Evolutionary conservation across 2,113 vertebrate genomes (phyloP).

Genomic region (Malurus cyaneus): DNA sequence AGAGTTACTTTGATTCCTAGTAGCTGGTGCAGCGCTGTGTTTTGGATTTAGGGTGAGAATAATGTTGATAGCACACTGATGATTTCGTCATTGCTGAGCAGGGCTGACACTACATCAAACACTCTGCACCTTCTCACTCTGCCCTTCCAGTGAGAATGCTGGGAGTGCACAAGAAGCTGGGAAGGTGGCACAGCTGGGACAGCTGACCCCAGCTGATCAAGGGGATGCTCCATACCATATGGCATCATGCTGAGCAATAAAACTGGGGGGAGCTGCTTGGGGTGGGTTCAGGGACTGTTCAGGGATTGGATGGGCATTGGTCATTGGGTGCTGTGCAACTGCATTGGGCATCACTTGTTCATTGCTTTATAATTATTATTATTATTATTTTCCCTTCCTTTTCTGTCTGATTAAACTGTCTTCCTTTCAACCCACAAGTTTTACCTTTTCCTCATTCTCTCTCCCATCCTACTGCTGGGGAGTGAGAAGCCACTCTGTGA

Average conservation of each 20-base stretch:
- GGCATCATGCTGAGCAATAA: background rate
- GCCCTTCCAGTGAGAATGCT: background rate
- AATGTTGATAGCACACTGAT: background rate
- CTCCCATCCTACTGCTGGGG: accelerated
- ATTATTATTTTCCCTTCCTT: background rate
- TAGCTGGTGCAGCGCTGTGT: background rate
- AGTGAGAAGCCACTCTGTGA: background rate
- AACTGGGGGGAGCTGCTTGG: background rate
- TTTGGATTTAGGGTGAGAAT: background rate
- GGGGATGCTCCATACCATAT: background rate
- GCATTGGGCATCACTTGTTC: background rate
- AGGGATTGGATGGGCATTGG: background rate
- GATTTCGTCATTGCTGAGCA: background rate
- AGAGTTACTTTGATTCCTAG: background rate
- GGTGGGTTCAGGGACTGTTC: no score
- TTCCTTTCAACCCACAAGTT: background rate
- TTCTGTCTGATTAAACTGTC: background rate
- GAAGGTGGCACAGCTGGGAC: background rate
- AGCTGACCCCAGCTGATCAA: background rate
- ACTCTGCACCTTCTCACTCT: background rate
- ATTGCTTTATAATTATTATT: background rate
- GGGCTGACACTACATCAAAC: background rate
- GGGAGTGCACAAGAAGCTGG: background rate
- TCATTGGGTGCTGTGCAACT: background rate
- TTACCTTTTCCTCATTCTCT: background rate